Evolutionary conservation across 1,140 invertebrate genomes (phyloP).

Genomic region (Eriosoma lanigerum): DNA sequence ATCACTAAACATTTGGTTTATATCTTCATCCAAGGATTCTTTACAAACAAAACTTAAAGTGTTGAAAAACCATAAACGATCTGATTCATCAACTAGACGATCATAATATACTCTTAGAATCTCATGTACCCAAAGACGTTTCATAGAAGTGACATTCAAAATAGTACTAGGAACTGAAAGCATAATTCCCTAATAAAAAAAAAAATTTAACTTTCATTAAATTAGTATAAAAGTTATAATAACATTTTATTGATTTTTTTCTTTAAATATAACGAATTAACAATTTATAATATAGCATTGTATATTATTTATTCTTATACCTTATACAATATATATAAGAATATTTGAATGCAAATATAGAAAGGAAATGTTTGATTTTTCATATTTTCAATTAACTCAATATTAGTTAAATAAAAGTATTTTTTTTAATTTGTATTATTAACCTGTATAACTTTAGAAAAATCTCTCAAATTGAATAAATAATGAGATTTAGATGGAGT

Average conservation of each 20-base stretch:
- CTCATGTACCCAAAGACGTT: constrained; percentile 93
- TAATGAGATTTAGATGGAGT: constrained; percentile 92
- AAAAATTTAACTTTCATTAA: neutral
- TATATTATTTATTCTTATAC: too few species aligned
- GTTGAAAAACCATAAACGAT: constrained; percentile 78
- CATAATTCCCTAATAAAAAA: constrained; percentile 73
- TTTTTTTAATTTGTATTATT: too few species aligned
- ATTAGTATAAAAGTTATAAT: neutral
- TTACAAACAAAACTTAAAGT: constrained; percentile 59
- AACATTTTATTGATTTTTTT: too few species aligned
- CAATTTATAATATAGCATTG: too few species aligned
- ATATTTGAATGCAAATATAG: too few species aligned
- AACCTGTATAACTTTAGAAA: constrained; percentile 87
- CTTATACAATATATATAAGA: too few species aligned
- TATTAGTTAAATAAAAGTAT: too few species aligned
- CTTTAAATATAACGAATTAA: too few species aligned
- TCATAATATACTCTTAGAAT: constrained; percentile 92
- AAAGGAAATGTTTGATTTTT: too few species aligned
- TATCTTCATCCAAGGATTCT: constrained; percentile 61
- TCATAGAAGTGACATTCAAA: constrained; percentile 82
- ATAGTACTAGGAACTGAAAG: constrained; percentile 90
- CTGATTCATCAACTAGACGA: constrained; percentile 79
- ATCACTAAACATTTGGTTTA: constrained; percentile 61
- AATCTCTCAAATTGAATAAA: constrained; percentile 92
- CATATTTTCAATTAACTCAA: too few species aligned